These are phyloP conservation scores for Campylomormyrus tamandua DNA, from an alignment of 2,113 vertebrate genomes.

Conservation along the genomic window DNA sequence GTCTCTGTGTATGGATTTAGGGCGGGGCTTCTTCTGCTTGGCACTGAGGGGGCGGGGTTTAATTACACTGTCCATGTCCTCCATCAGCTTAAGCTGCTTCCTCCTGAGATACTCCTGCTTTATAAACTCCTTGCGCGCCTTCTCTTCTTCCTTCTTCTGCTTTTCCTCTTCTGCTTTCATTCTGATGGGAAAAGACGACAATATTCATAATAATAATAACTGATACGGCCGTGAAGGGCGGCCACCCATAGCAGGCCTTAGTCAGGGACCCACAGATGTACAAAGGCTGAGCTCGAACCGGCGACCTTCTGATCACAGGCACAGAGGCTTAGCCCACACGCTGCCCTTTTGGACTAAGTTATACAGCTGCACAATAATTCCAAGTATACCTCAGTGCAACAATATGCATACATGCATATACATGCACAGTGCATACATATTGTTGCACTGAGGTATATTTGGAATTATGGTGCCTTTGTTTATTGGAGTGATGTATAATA, in stretches of 20 bases:
- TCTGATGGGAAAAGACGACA: slow-evolving; percentile 45
- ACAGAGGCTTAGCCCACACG: no score
- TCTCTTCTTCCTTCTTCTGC: slow-evolving; percentile 85
- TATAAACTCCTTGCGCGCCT: slow-evolving; percentile 80
- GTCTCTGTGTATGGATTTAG: slow-evolving; percentile 92
- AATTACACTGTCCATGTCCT: slow-evolving; percentile 86
- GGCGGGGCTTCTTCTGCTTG: slow-evolving; percentile 84
- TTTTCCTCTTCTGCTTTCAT: slow-evolving; percentile 88
- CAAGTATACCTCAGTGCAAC: not conserved
- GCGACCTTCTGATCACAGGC: no score
- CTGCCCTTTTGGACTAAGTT: not conserved
- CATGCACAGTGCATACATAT: no score
- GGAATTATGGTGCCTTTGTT: not conserved
- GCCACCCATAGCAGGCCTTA: not conserved
- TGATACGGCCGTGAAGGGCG: no score
- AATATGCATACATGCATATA: not conserved
- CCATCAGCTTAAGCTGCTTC: slow-evolving; percentile 91
- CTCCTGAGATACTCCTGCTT: slow-evolving; percentile 85
- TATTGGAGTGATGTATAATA: not conserved
- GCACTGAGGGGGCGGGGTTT: slow-evolving; percentile 73
- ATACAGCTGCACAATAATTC: not conserved
- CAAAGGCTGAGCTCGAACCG: no score
- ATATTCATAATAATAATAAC: no score
- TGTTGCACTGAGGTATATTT: no score
- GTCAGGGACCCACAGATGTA: not conserved